Evolutionary conservation across 2,113 vertebrate species (phyloP), one percentile per base, ranked within the genome.

Genomic region (Accipiter cooperii): DNA sequence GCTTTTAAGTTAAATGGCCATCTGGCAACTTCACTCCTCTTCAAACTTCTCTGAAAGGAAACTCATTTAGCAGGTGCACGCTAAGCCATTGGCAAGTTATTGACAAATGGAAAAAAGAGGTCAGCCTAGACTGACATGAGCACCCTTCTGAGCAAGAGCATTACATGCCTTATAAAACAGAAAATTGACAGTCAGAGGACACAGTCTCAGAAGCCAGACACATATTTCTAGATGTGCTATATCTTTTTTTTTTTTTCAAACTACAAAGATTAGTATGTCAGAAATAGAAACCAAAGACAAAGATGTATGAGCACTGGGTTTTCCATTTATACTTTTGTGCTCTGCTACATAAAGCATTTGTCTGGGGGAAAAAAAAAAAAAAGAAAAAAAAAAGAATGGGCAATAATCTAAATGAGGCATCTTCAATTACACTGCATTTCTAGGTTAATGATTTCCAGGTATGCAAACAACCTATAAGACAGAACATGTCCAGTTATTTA

Each of bases 281-380:
- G 58, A 93, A 97, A 95, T 86, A 94, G 82, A 96, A 97, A 93
- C 9, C 17, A 91, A 94, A 95, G 81, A 86, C 44, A 93, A 86
- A 97, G 88, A 95, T 26, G 26, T 80, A 73, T 0, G 13, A 86
- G 42, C 36, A 38, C 54, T 47, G 33, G 4, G 1, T 51, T 92
- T 83, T 83, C 54, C 22, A 52, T 94, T 92, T 96, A 71, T 86
- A 76, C 13, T 84, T 73, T 88, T 93, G 49, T 93, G 91, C 13
- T 90, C 25, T 29, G 18, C 12, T 73, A 55, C 17, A 58, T 82
- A 91, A 84, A 68, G 3, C 5, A 78, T 47, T 69, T 49, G 9
- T 29, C 6, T 21, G 5, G 5, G 1, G 9, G n/a, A 40, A 55
- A 34, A 22, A 42, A 16, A 38, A 31, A 4, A 13, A 24, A 2